Base-by-base conservation (phyloP, 2,888 invertebrate species). In the Eupithecia inturbata region DNA sequence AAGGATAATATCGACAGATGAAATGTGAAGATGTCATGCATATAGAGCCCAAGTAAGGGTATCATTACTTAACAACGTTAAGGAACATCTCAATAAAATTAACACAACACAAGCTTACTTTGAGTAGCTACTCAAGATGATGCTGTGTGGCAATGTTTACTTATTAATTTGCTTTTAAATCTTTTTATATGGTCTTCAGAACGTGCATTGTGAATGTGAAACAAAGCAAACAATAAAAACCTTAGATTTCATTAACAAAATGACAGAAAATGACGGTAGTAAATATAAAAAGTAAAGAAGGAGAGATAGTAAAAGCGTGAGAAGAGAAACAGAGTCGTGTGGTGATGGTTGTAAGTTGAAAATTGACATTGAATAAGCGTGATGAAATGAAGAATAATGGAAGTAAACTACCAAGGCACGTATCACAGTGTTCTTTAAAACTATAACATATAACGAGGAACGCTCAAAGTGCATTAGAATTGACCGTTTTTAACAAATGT, bases 401-500 rank as follows among this genome's bases (percentile, higher is more conserved):
- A 80, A 72, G 4, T 80, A 78, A 85, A 87, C 90, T 91, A 91
- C 88, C 88, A 73, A 83, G 88, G 89, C 89, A 88, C 89, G 85
- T 94, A 94, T 94, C 94, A 94, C 94, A 94, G 94, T 92, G 91
- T 90, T 86, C 90, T 92, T 92, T 88, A 77, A 82, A 83, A 85
- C 84, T 84, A 88, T 89, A 82, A 76, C 87, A 84, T 26, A 74
- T 78, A 81, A 83, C 7, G 10, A 91, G 88, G 89, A 91, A 91
- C 89, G 88, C 78, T 86, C 63, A n/a, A 79, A 85, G 89, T 90
- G 91, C 88, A 84, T 82, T 90, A 87, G 90, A 93, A 91, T 92
- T 85, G 85, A 90, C 93, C 94, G 93, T 89, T 88, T 92, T 79
- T 85, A 94, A 94, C 94, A 94, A 94, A 94, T 94, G 92, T 94